These are phyloP conservation scores for Cheilosia urbana DNA, from an alignment of 2,888 invertebrate species.

Conservation along the genomic window DNA sequence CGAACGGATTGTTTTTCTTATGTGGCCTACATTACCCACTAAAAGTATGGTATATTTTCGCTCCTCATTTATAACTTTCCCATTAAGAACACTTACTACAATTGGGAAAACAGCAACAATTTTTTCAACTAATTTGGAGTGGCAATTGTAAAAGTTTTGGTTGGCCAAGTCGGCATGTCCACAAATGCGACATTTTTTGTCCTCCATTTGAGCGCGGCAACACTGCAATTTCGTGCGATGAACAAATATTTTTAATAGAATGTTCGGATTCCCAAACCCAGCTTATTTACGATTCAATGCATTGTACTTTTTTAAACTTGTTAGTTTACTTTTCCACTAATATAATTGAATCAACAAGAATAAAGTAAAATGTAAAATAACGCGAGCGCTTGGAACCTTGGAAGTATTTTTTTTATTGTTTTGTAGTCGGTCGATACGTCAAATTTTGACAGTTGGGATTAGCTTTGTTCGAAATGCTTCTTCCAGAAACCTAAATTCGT, in stretches of 20 bases:
- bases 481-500: no score
- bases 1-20: background rate
- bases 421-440: constrained; percentile 76
- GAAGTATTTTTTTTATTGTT: constrained; percentile 60
- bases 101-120: constrained; percentile 79
- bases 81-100: constrained; percentile 76
- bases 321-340: constrained; percentile 19
- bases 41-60: background rate
- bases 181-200: constrained; percentile 80
- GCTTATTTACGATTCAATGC: constrained; percentile 16
- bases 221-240: constrained; percentile 9
- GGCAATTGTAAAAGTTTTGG: constrained; percentile 77
- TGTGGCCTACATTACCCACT: constrained; percentile 36
- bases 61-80: constrained; percentile 1
- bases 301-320: constrained; percentile 2
- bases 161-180: constrained; percentile 78
- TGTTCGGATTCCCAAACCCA: constrained; percentile 2
- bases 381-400: constrained; percentile 16
- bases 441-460: constrained; percentile 54
- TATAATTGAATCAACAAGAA: constrained; percentile 19
- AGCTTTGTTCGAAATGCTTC: no score
- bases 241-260: constrained; percentile 10
- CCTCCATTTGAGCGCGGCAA: constrained; percentile 68
- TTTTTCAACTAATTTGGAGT: constrained; percentile 77
- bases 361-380: background rate